Conservation (phyloP, 2,113 vertebrate species). For the Ptychochromis oligacanthus region DNA sequence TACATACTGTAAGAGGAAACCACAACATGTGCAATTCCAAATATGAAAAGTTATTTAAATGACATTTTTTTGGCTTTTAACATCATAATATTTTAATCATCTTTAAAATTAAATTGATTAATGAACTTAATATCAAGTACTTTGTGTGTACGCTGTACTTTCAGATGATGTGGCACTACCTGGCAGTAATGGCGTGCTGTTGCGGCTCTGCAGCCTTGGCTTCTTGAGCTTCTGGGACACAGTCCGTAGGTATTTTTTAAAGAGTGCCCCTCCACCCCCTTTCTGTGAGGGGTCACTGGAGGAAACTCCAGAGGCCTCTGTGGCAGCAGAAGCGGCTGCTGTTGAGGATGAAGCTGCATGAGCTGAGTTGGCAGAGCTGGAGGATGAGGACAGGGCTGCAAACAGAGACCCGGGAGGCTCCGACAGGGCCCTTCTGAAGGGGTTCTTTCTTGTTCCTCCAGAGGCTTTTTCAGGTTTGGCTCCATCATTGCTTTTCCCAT, state of each 20-base stretch:
- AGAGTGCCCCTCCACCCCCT: constrained; percentile 65
- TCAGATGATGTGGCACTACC: constrained; percentile 35
- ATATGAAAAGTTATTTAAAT: background rate
- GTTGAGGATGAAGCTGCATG: constrained; percentile 30
- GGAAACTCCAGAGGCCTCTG: constrained; percentile 44
- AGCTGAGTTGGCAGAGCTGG: constrained; percentile 21
- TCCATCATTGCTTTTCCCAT: constrained; percentile 12
- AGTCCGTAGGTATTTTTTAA: constrained; percentile 83
- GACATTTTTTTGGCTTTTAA: background rate
- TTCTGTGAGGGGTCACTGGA: constrained; percentile 69
- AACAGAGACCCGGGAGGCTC: constrained; percentile 79
- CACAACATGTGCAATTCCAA: background rate
- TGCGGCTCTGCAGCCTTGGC: constrained; percentile 65
- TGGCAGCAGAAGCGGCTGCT: constrained; percentile 23
- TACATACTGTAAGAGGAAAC: background rate
- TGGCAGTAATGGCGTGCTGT: constrained; percentile 44
- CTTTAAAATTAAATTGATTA: background rate
- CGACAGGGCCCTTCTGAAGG: constrained; percentile 87
- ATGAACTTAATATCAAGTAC: background rate
- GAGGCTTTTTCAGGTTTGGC: constrained; percentile 41
- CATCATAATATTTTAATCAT: background rate
- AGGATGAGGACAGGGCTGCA: constrained; percentile 25
- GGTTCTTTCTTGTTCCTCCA: constrained; percentile 73
- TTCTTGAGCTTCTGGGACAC: constrained; percentile 82
- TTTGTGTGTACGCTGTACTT: rapidly evolving